Conservation (phyloP, 2,797 vertebrate species). For the Phrynocephalus vlangalii region DNA sequence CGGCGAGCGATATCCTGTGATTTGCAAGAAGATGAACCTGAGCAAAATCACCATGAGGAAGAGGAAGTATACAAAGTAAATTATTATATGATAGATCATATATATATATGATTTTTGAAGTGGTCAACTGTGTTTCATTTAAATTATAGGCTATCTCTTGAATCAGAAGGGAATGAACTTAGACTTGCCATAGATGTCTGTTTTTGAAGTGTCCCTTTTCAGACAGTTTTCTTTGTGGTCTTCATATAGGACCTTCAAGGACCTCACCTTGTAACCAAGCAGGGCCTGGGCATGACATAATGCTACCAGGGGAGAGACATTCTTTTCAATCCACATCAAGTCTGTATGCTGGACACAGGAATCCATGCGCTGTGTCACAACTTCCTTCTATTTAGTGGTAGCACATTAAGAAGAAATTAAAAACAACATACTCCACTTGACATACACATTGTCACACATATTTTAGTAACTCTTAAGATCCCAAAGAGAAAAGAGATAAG, state of each 20-base stretch:
- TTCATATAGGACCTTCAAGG: neutral
- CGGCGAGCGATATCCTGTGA: conserved; percentile 99
- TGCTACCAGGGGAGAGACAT: neutral
- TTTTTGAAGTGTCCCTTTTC: neutral
- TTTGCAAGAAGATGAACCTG: conserved; percentile 98
- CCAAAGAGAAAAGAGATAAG: neutral
- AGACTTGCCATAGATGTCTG: neutral
- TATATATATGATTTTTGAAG: neutral
- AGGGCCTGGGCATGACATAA: neutral
- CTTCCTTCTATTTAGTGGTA: neutral
- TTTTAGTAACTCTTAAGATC: neutral
- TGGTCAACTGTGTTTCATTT: neutral
- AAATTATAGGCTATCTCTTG: neutral
- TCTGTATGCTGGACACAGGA: neutral
- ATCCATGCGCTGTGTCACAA: neutral
- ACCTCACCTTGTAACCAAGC: neutral
- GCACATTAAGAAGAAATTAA: neutral
- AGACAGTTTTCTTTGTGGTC: neutral
- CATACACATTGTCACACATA: neutral
- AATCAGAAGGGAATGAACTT: neutral
- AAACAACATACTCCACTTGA: neutral
- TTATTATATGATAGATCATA: conserved; percentile 59
- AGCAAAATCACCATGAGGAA: conserved; percentile 95
- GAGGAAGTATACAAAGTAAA: conserved; percentile 99
- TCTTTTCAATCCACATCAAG: neutral